Percentiles rank a stretch among this genome's conserved stretches.
Conservation (phyloP, 2,797 vertebrate species). For the Spizella passerina region DNA sequence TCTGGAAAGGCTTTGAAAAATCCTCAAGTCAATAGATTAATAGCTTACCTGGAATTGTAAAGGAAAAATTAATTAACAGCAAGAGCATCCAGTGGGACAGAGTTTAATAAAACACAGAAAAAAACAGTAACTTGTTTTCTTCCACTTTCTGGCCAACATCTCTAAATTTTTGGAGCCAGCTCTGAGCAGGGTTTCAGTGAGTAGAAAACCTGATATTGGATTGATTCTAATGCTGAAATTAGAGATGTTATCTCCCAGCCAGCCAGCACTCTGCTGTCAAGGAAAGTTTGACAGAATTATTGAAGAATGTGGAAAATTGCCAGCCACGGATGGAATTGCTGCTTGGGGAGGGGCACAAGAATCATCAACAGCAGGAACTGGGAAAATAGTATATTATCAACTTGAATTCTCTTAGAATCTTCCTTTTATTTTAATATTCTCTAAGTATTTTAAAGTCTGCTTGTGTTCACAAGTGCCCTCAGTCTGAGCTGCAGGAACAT, state of each 20-base stretch:
- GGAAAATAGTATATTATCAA: neutral
- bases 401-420: neutral
- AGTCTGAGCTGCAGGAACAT: neutral
- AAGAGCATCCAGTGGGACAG: neutral
- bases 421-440: neutral
- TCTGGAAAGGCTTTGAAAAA: constrained; percentile 37
- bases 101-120: neutral
- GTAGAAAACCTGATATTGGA: neutral
- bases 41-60: constrained; percentile 27
- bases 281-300: neutral
- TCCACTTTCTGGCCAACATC: neutral
- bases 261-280: neutral
- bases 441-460: neutral
- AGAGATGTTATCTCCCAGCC: neutral
- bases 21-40: constrained; percentile 22
- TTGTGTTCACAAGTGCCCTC: neutral
- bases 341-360: neutral
- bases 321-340: neutral
- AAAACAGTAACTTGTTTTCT: neutral
- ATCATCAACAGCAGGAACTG: neutral
- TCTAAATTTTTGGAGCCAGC: neutral
- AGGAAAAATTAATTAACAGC: constrained; percentile 35
- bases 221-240: constrained; percentile 31
- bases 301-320: neutral
- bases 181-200: neutral